phyloP scores from a whole-genome alignment of 92 coral and sea anemone species.

The Pocillopora grandis region DNA sequence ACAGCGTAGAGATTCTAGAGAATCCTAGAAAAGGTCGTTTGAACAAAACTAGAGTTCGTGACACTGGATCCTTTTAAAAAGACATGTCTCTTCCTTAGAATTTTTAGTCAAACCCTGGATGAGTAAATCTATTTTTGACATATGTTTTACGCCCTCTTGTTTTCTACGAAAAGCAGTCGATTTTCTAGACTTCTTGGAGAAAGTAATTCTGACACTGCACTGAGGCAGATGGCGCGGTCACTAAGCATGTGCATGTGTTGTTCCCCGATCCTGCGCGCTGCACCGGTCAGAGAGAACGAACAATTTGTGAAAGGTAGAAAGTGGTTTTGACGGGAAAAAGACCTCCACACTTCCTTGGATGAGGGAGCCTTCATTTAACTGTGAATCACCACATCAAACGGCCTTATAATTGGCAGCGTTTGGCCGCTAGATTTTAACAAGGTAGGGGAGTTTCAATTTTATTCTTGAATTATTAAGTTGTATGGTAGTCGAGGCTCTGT shows the following conservation, averaged over 20 bases:
- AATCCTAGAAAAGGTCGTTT: too few species aligned
- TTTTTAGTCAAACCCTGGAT: too few species aligned
- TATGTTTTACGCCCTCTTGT: too few species aligned
- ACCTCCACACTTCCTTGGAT: conserved; percentile 34
- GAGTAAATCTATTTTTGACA: too few species aligned
- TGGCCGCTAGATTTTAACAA: conserved; percentile 70
- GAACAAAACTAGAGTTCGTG: too few species aligned
- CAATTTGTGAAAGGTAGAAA: conserved; percentile 65
- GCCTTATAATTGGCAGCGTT: conserved; percentile 35
- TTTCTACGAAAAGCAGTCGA: too few species aligned
- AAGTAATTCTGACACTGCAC: conserved; percentile 10
- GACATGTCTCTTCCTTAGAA: too few species aligned
- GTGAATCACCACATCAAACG: conserved; percentile 30
- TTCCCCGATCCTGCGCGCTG: conserved; percentile 87
- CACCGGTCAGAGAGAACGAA: conserved; percentile 65
- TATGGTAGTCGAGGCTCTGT: conserved; percentile 81
- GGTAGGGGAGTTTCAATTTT: conserved; percentile 90
- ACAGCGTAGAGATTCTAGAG: too few species aligned
- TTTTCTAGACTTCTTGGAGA: too few species aligned
- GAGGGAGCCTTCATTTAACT: conserved; percentile 41
- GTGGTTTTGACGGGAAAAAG: conserved; percentile 52
- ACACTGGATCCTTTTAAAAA: too few species aligned
- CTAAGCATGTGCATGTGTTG: conserved; percentile 91
- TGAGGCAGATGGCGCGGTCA: conserved; percentile 84
- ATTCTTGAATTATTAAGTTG: conserved; percentile 97